A percentile compares a stretch with the other conserved stretches of the same genome.
Conservation (phyloP, 2,797 vertebrate genomes). For the Sebastes kiyomatsui region DNA sequence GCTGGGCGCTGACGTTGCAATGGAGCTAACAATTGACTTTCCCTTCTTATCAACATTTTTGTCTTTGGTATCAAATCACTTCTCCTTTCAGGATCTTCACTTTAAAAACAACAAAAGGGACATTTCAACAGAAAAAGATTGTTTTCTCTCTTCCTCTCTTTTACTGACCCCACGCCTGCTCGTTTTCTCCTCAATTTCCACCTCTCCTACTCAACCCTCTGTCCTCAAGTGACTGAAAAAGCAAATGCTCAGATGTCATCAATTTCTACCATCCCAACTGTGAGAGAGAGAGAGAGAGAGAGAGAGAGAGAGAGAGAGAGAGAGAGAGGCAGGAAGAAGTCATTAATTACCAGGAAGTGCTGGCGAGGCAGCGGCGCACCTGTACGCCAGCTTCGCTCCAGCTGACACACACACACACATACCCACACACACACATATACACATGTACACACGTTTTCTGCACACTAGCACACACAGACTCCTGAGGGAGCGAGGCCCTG, state of each 20-base stretch:
- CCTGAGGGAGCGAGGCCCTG: constrained; percentile 53
- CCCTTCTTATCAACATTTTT: background rate
- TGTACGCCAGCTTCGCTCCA: constrained; percentile 72
- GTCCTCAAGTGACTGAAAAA: constrained; percentile 56
- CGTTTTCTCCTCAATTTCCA: background rate
- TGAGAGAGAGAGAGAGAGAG: constrained; percentile 17
- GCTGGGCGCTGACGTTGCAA: no score
- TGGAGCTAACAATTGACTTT: no score
- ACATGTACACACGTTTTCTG: constrained; percentile 26
- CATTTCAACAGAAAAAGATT: background rate
- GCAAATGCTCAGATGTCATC: constrained; percentile 63
- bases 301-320: background rate
- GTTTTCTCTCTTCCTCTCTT: background rate
- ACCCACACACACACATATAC: constrained; percentile 15
- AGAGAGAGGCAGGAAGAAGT: constrained; percentile 58
- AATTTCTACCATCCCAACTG: constrained; percentile 46
- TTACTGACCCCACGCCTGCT: background rate
- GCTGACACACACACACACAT: constrained; percentile 62
- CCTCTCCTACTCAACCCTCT: constrained; percentile 23
- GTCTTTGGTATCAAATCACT: background rate
- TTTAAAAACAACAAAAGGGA: background rate
- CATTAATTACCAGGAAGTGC: constrained; percentile 79
- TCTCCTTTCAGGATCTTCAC: background rate
- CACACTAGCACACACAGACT: constrained; percentile 26
- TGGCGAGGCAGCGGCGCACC: constrained; percentile 75